phyloP scores from a whole-genome alignment of 1,140 invertebrate species.

The Ceratosolen fusciceps region DNA sequence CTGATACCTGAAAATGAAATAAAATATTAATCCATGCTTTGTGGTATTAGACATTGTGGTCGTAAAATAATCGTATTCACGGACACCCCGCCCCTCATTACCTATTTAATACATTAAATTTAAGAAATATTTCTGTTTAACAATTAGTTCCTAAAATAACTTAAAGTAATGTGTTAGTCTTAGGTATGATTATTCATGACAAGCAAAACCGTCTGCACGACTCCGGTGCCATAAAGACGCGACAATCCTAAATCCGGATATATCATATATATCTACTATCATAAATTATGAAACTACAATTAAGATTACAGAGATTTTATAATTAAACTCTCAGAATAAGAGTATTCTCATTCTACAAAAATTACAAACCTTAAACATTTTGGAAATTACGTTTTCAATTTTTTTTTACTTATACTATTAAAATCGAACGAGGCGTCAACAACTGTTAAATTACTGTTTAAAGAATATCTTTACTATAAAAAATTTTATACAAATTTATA shows the following conservation, averaged over 20 bases:
- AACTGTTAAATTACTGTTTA: no score
- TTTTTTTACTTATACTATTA: neutral
- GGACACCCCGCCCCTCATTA: neutral
- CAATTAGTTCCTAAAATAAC: slow-evolving; percentile 17
- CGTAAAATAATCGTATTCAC: neutral
- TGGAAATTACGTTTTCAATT: neutral
- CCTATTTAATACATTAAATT: slow-evolving; percentile 16
- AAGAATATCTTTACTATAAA: neutral
- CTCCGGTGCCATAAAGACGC: slow-evolving; percentile 22
- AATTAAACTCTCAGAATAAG: neutral
- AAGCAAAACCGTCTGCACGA: neutral
- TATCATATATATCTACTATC: neutral
- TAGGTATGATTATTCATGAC: slow-evolving; percentile 7
- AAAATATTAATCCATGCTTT: no score
- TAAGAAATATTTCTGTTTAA: neutral
- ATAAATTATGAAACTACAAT: slow-evolving; percentile 36
- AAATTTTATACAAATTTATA: no score
- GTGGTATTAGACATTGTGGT: neutral
- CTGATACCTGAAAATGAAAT: no score
- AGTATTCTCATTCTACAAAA: slow-evolving; percentile 21
- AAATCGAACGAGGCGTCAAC: no score
- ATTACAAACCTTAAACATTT: slow-evolving; percentile 24
- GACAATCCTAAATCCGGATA: slow-evolving; percentile 12
- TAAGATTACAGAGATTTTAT: slow-evolving; percentile 37
- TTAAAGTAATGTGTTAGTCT: neutral